Base-by-base conservation (phyloP, 37 sponge, comb jelly and placozoan genomes). In the Lycopodina hypogea region DNA sequence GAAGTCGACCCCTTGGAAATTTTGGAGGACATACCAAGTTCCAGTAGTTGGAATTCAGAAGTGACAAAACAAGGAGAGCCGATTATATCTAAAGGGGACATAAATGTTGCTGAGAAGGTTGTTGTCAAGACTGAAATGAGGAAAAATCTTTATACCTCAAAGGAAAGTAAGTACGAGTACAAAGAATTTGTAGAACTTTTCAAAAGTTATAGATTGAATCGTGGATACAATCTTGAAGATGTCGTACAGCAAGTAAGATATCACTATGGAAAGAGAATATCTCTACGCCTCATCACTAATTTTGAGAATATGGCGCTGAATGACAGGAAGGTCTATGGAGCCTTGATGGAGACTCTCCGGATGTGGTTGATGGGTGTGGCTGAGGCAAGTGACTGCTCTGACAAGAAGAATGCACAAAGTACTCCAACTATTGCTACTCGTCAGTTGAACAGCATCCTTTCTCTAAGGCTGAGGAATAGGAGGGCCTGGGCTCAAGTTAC, bases 281-380 rank as follows among this genome's bases (percentile, higher is more conserved):
- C 84, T 19, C 81, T 78, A 56, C 78, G 71, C 12, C 83, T 80
- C 12, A 83, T 93, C 28, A 83, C 78, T 30, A 57, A 85, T 23
- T 94, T 94, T 77, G 95, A 94, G 56, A 73, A 76, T 17, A n/a
- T 71, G 23, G 60, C 76, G 55, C 53, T 94, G 48, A 67, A 85
- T 18, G 66, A 65, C 33, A 32, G 30, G 35, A 32, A 65, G 12
- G 30, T 32, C 34, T 65, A 65, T 32, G 35, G 2, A 32, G 34
- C 66, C 8, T 33, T 88, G 32, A 72, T 70, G 59, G 32, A 64
- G 3, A 21, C 75, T 11, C 70, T 94, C 1, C 30, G 88, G 52
- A 30, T 60, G 18, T 94, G 92, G 92, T 30, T 92, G 39, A 81
- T 71, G 23, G 92, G 88, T 30, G 74, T 81, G 18, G 78, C 29